phyloP scores from a whole-genome alignment of 2,113 vertebrate genomes.

The Siniperca chuatsi region DNA sequence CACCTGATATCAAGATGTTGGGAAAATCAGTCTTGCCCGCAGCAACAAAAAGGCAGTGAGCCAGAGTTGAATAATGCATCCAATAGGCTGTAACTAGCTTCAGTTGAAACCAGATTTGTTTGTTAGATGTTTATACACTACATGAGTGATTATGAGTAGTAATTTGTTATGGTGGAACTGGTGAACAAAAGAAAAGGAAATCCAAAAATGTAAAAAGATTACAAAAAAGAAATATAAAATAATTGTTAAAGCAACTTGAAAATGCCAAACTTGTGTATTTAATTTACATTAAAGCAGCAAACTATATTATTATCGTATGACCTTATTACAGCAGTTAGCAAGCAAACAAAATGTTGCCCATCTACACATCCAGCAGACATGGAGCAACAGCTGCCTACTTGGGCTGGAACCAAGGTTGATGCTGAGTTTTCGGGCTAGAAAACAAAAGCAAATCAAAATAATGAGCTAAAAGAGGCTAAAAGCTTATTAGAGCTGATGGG shows the following conservation, averaged over 20 bases:
- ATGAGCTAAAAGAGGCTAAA: neutral
- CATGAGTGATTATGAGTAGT: neutral
- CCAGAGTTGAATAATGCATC: slow-evolving; percentile 61
- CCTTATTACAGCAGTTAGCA: too few relatives aligned
- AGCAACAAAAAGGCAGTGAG: slow-evolving; percentile 66
- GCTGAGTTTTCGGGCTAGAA: neutral
- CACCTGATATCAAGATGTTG: slow-evolving; percentile 67
- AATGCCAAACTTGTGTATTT: neutral
- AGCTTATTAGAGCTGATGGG: neutral
- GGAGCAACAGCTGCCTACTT: too few relatives aligned
- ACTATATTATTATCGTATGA: too few relatives aligned
- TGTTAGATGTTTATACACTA: slow-evolving; percentile 34
- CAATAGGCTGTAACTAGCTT: slow-evolving; percentile 55
- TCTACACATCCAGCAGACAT: too few relatives aligned
- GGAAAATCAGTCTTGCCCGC: slow-evolving; percentile 78
- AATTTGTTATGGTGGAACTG: neutral
- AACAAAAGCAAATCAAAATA: neutral
- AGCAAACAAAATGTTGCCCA: too few relatives aligned
- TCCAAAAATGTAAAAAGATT: neutral
- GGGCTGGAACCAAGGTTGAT: too few relatives aligned
- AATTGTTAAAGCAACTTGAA: neutral
- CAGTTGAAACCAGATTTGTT: slow-evolving; percentile 73
- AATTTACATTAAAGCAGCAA: neutral
- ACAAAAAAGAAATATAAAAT: slow-evolving; percentile 5
- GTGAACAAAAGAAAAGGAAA: neutral